Evolutionary conservation across 2,888 invertebrate species (phyloP), one percentile per base, ranked within the genome.

Genomic region (Platycnemis pennipes): DNA sequence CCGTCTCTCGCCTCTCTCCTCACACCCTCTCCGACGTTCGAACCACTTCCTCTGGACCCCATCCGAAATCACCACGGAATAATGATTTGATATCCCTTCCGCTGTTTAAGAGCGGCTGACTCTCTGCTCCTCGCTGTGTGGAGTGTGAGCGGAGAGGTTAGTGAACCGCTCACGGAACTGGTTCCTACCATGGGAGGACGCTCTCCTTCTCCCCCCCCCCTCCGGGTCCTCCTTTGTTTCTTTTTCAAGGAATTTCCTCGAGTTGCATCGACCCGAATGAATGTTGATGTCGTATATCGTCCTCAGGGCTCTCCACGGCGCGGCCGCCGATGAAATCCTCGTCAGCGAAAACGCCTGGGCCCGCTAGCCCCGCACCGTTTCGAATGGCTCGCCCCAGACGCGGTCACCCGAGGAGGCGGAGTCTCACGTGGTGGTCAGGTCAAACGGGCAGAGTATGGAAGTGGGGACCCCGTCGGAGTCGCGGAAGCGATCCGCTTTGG

Each of bases 31-130:
- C 37, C 42, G 1, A 56, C 42, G 56, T 26, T 31, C 56, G 44
- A 46, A 42, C 63, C 56, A 89, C 63, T 89, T 56, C 56, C 56
- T n/a, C n/a, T 63, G 53, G 88, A 56, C 26, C 42, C 26, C 56
- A 89, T 56, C 89, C 31, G 42, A 56, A 89, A 56, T 89, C 53
- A 56, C 42, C 8, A 26, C n/a, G n/a, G n/a, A n/a, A n/a, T n/a
- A 42, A 56, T 56, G 49, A 56, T 89, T 89, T 56, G 89, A 56
- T 56, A 89, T 89, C 63, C 89, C 89, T 63, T 89, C 89, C 89
- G 56, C 89, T 53, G 42, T 88, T 1, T 77, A 49, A 13, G 77
- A 31, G 31, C 11, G 77, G 77, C 77, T 11, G 37, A 13, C 77
- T 49, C 19, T 46, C 53, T 49, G 31, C n/a, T n/a, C n/a, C n/a